These are phyloP conservation scores for Philereme vetulata DNA, from an alignment of 2,888 invertebrate species.

Conservation along the genomic window DNA sequence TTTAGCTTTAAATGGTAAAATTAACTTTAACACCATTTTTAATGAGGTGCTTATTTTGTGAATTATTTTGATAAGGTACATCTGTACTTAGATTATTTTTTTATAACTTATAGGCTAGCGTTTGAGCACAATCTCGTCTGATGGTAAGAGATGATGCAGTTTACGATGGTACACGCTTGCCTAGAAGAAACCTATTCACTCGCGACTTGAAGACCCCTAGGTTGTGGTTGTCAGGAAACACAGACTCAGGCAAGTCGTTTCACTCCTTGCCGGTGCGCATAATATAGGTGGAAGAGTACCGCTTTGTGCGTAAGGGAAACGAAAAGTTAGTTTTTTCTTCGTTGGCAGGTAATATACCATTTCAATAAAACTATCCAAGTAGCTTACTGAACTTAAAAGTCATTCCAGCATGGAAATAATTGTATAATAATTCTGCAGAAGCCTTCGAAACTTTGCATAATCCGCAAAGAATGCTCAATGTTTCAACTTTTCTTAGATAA, in stretches of 20 bases:
- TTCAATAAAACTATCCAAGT: background rate
- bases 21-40: slow-evolving; percentile 4
- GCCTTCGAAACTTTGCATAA: background rate
- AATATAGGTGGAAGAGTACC: too few relatives aligned
- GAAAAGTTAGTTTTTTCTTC: background rate
- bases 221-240: too few relatives aligned
- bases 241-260: too few relatives aligned
- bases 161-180: too few relatives aligned
- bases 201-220: too few relatives aligned
- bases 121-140: too few relatives aligned
- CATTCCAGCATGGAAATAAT: background rate
- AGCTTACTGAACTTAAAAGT: background rate
- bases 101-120: too few relatives aligned
- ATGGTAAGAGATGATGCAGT: too few relatives aligned
- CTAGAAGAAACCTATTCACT: too few relatives aligned
- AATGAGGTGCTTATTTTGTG: background rate
- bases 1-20: background rate
- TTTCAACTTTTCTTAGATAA: background rate
- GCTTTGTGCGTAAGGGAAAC: too few relatives aligned
- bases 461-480: background rate
- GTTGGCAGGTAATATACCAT: background rate
- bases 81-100: too few relatives aligned
- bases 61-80: background rate
- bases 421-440: background rate
- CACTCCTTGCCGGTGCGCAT: too few relatives aligned